Conservation (phyloP, 2,797 vertebrate species). For the Ciconia nigra region DNA sequence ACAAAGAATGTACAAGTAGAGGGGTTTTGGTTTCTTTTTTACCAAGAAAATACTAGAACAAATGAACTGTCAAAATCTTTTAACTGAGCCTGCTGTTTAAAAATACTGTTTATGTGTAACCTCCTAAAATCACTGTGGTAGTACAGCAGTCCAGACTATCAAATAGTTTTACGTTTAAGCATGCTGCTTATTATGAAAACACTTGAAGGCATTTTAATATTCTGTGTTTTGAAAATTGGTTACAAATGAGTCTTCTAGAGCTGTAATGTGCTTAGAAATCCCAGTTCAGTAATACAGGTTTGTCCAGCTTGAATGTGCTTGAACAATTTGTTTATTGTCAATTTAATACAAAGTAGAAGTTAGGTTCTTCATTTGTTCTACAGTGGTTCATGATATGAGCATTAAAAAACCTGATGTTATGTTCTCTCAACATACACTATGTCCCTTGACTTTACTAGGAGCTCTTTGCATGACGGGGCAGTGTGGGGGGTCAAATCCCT, state of each 20-base stretch:
- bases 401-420: not conserved
- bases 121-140: not conserved
- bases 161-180: not conserved
- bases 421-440: not conserved
- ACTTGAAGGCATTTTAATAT: slow-evolving; percentile 32
- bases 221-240: not conserved
- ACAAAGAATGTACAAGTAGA: not conserved
- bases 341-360: not conserved
- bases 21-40: not conserved
- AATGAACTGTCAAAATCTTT: not conserved
- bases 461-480: not conserved
- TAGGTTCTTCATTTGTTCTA: not conserved
- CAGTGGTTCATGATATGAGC: not conserved
- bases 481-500: not conserved
- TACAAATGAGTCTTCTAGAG: not conserved
- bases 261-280: not conserved
- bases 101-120: not conserved
- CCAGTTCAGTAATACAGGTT: not conserved
- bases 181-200: not conserved
- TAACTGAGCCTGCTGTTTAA: not conserved
- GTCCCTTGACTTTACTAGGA: not conserved
- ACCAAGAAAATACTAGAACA: not conserved
- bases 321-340: not conserved
- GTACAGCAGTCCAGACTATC: not conserved
- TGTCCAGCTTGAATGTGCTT: not conserved